Evolutionary conservation across 2,797 vertebrate species (phyloP), one percentile per base, ranked within the genome.

Genomic region (Alfaro cultratus): DNA sequence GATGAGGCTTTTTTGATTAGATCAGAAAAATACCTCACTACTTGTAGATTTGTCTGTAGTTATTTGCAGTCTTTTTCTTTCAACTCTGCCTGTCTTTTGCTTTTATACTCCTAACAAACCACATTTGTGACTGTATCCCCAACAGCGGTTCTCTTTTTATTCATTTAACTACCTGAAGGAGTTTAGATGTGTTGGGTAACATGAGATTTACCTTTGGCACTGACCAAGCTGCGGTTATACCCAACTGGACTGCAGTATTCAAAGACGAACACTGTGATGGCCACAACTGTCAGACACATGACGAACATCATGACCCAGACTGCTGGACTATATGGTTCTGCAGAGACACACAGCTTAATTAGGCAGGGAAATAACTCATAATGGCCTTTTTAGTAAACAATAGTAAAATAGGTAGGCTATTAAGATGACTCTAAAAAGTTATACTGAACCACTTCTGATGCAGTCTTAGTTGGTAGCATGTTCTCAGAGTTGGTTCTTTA

Each of bases 251-350:
- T 99, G 94, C 97, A 98, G 92, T 99, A 99, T 89, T 99, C 98
- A 0, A 99, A 99, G 86, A 98, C 94, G 4, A 99, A 99, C 87
- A 99, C 98, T 0, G 98, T 99, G 92, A 99, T 87, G 5, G 98
- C 98, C 81, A 99, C 98, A 45, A 99, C 98, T 0, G 98, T 98
- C 89, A 99, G 96, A 90, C 98, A 99, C 98, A 99, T 99, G 90
- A 99, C 98, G 3, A 99, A 99, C 98, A 99, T 99, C 98, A 99
- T 99, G 84, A 99, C 98, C 98, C 98, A 99, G 90, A 99, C 98
- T 0, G 98, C 97, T 0, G 98, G 98, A 79, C 98, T 99, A 83
- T 99, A 99, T 2, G 98, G 98, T 88, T 99, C 98, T 91, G 79
- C 4, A 36, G 73, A 34, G 57, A 78, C 8, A 70, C 31, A 67